Percentiles rank a stretch among this genome's conserved stretches.
Conservation (phyloP, 2,888 invertebrate species). For the Stictocephala bisonia region DNA sequence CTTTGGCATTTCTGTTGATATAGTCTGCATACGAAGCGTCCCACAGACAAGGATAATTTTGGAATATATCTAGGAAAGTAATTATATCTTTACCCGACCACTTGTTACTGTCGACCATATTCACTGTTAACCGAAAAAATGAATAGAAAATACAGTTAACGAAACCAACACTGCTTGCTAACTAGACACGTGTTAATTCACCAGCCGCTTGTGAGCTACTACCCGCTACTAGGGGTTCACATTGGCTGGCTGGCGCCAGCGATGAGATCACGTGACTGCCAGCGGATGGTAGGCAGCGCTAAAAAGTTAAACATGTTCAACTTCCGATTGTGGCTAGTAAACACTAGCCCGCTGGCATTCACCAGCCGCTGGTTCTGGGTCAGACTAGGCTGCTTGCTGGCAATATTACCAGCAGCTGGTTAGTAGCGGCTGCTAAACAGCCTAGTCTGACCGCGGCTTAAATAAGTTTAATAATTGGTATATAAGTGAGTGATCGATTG, state of each 20-base stretch:
- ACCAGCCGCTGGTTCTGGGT: constrained; percentile 27
- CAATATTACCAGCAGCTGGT: constrained; percentile 10
- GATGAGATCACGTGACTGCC: constrained; percentile 23
- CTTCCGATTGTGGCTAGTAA: constrained; percentile 9
- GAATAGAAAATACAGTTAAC: constrained; percentile 4
- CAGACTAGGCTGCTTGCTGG: constrained; percentile 31
- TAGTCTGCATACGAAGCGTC: constrained; percentile 26
- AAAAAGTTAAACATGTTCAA: constrained; percentile 10
- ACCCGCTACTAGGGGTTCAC: constrained; percentile 12
- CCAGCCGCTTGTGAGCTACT: constrained; percentile 20
- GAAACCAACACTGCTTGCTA: not conserved
- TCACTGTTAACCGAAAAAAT: constrained; percentile 8
- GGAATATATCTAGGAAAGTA: constrained; percentile 22
- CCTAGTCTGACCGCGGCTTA: constrained; percentile 17
- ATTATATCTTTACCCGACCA: constrained; percentile 19
- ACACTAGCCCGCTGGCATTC: constrained; percentile 10
- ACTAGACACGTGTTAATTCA: constrained; percentile 10
- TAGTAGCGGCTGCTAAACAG: constrained; percentile 20
- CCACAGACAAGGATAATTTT: constrained; percentile 29
- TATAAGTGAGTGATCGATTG: too few species aligned
- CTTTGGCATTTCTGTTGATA: constrained; percentile 36
- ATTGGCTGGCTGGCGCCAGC: constrained; percentile 19
- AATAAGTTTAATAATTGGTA: too few species aligned
- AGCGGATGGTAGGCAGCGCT: constrained; percentile 17
- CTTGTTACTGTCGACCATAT: constrained; percentile 37